These are phyloP conservation scores for Meloidogyne exigua DNA, from an alignment of 1,140 invertebrate species.

Conservation along the genomic window DNA sequence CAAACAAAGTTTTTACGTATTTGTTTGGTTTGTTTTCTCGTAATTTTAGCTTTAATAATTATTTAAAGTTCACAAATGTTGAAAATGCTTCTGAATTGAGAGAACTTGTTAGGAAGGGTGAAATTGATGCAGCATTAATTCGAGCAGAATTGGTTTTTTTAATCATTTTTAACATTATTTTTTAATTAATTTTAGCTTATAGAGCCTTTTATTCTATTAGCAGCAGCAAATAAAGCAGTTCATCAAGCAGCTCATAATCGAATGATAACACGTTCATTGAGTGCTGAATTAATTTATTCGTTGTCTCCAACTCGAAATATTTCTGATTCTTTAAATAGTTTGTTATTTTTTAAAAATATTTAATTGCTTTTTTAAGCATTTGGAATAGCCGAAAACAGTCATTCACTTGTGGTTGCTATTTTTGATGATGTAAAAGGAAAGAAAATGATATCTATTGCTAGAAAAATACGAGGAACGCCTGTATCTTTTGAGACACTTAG, in stretches of 20 bases:
- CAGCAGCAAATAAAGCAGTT: constrained; percentile 58
- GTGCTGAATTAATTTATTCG: constrained; percentile 56
- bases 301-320: constrained; percentile 57
- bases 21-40: constrained; percentile 10
- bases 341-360: constrained; percentile 24
- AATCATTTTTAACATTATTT: constrained; percentile 17
- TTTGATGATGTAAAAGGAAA: constrained; percentile 53
- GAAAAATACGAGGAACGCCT: constrained; percentile 49
- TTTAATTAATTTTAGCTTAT: constrained; percentile 43
- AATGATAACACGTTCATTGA: constrained; percentile 53
- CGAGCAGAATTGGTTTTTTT: constrained; percentile 56
- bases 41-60: neutral
- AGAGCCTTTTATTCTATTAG: constrained; percentile 57
- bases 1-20: constrained; percentile 21
- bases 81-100: constrained; percentile 56
- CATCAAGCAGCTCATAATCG: constrained; percentile 60
- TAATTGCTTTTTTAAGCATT: constrained; percentile 53
- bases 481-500: constrained; percentile 37
- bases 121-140: constrained; percentile 58
- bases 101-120: constrained; percentile 46
- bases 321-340: constrained; percentile 33
- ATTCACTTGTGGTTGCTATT: constrained; percentile 44
- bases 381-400: constrained; percentile 50
- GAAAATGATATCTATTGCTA: constrained; percentile 50
- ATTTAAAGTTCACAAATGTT: constrained; percentile 48